Evolutionary conservation across 2,113 vertebrate species (phyloP).

Genomic region (Hemiprocne comata): DNA sequence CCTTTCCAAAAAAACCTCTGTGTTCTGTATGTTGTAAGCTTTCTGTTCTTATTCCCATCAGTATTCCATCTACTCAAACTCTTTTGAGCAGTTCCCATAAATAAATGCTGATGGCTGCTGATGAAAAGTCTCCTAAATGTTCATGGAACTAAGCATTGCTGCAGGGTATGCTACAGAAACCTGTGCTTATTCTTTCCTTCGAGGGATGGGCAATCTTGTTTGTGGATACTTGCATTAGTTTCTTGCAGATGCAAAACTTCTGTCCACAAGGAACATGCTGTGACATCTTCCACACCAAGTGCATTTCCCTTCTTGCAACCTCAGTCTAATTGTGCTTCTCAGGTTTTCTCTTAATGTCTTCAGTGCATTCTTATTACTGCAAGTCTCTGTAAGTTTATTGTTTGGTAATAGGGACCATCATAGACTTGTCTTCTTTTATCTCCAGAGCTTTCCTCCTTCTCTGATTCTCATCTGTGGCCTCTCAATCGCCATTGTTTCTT

Average conservation of each 20-base stretch:
- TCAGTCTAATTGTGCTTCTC: neutral
- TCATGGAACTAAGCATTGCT: neutral
- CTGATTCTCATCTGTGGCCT: neutral
- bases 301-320: neutral
- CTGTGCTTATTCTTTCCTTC: neutral
- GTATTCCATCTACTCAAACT: neutral
- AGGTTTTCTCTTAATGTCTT: neutral
- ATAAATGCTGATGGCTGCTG: neutral
- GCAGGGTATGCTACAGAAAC: neutral
- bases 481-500: neutral
- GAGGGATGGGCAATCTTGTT: neutral
- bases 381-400: neutral
- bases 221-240: neutral
- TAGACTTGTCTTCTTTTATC: neutral
- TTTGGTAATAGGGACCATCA: neutral
- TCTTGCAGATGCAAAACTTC: neutral
- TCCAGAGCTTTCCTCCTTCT: neutral
- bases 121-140: neutral
- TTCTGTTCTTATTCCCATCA: neutral
- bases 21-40: neutral
- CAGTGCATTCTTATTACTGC: neutral
- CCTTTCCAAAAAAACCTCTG: neutral
- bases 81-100: neutral
- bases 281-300: neutral
- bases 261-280: accelerated